A percentile compares a stretch with the other conserved stretches of the same genome.
phyloP scores from a whole-genome alignment of 2,113 vertebrate species.

The Tragelaphus imberbis region DNA sequence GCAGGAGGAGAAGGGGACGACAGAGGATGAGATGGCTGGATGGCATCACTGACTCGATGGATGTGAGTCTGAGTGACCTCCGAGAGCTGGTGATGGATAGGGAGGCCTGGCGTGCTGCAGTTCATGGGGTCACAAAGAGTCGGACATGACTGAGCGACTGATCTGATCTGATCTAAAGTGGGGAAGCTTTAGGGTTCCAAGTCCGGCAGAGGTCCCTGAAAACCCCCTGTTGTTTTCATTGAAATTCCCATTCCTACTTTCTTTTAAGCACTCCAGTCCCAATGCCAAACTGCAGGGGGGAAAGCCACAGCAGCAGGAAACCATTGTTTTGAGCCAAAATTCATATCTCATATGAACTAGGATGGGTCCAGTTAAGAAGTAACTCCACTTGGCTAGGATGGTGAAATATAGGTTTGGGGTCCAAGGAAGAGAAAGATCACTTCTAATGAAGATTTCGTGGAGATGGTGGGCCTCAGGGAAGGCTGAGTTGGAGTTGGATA shows the following conservation, averaged over 20 bases:
- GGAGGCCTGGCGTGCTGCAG: too few species aligned
- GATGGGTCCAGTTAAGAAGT: not conserved
- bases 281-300: not conserved
- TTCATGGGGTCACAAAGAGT: too few species aligned
- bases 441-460: not conserved
- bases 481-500: not conserved
- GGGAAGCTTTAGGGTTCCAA: not conserved
- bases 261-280: not conserved
- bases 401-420: not conserved
- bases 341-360: not conserved
- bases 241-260: not conserved
- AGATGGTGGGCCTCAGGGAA: not conserved
- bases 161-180: too few species aligned
- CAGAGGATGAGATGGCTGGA: too few species aligned
- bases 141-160: too few species aligned
- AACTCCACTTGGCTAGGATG: not conserved
- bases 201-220: not conserved
- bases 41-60: too few species aligned
- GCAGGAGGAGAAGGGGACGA: too few species aligned
- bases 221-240: not conserved
- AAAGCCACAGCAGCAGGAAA: not conserved
- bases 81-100: too few species aligned
- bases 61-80: too few species aligned
- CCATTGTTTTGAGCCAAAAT: not conserved
- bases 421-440: not conserved